phyloP scores from a whole-genome alignment of 2,888 invertebrate species.

The Baccha elongata region DNA sequence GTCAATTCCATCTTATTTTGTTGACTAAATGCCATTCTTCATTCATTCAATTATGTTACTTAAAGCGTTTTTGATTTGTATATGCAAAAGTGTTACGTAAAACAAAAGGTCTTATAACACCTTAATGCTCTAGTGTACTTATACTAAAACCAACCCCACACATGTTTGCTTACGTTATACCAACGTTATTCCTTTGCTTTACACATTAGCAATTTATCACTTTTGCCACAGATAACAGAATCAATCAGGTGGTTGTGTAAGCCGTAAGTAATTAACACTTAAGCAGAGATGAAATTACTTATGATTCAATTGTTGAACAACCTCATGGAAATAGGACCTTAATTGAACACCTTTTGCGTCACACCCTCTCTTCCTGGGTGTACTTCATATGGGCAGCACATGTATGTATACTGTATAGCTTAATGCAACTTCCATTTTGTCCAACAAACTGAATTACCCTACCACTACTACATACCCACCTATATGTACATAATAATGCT shows the following conservation, averaged over 20 bases:
- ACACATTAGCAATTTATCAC: constrained; percentile 24
- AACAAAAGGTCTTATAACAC: neutral
- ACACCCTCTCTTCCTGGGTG: constrained; percentile 37
- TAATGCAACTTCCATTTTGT: neutral
- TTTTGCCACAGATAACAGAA: constrained; percentile 6
- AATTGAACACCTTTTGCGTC: constrained; percentile 20
- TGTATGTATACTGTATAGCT: no score
- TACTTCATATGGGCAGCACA: constrained; percentile 1
- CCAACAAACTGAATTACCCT: constrained; percentile 3
- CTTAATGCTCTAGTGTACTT: neutral
- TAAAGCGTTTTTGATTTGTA: no score
- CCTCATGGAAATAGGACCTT: constrained; percentile 9
- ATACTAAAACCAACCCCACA: neutral
- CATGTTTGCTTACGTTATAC: no score
- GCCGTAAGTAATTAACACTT: constrained; percentile 20
- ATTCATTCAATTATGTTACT: no score
- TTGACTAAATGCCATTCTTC: no score
- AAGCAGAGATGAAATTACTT: constrained; percentile 38
- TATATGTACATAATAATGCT: constrained; percentile 1
- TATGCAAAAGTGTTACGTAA: no score
- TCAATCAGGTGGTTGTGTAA: constrained; percentile 26
- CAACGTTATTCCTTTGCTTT: neutral
- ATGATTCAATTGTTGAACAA: constrained; percentile 37
- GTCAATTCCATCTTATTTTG: no score
- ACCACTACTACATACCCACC: neutral